phyloP scores from a whole-genome alignment of 2,797 vertebrate genomes.

The Dendrocincla fuliginosa region DNA sequence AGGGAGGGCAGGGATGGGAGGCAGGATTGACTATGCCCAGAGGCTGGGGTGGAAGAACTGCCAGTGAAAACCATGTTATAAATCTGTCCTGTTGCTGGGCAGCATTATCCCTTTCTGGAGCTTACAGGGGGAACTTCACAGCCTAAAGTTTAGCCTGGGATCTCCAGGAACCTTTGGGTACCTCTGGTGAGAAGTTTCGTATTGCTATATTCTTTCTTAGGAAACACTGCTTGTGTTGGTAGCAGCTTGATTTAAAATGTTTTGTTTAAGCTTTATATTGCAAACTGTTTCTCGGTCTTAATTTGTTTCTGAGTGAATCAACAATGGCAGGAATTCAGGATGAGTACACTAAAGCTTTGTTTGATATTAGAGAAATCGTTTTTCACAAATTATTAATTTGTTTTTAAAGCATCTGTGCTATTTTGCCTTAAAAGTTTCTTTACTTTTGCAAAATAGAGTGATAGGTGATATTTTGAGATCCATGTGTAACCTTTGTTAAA shows the following conservation, averaged over 20 bases:
- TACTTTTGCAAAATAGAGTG: neutral
- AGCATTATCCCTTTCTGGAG: neutral
- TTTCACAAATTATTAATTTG: neutral
- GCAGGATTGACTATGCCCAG: neutral
- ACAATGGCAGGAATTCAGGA: neutral
- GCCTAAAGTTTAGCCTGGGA: neutral
- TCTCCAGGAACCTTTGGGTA: neutral
- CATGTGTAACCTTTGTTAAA: neutral
- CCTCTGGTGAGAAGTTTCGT: neutral
- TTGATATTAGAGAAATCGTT: neutral
- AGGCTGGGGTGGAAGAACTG: neutral
- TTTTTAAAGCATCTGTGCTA: neutral
- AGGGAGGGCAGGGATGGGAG: neutral
- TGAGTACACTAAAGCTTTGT: neutral
- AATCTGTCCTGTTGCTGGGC: neutral
- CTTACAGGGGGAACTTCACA: neutral
- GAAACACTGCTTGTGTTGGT: neutral
- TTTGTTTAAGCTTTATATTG: neutral
- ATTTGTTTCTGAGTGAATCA: neutral
- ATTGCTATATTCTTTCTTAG: neutral
- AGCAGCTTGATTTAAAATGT: neutral
- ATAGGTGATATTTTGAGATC: neutral
- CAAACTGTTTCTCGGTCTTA: neutral
- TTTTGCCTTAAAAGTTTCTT: neutral
- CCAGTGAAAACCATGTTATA: neutral